Evolutionary conservation across 2,113 vertebrate genomes (phyloP), one percentile per base, ranked within the genome.

Genomic region (Caranx melampygus): DNA sequence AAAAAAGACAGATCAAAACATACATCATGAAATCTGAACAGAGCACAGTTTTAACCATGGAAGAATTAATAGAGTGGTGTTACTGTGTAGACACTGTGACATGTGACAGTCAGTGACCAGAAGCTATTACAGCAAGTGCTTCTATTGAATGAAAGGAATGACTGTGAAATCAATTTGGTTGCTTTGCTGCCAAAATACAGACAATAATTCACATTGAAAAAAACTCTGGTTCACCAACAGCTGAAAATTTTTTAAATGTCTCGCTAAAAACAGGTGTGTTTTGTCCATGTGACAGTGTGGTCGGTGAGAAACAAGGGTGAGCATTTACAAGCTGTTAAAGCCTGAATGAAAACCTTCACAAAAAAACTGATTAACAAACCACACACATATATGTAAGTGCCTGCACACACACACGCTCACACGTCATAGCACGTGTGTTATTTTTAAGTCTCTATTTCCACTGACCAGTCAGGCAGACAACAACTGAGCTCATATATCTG

Each of bases 401-500:
- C 5, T 31, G 55, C 26, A 21, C 33, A 20, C 33, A 68, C 42
- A 49, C 57, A 63, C 66, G 67, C 40, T 34, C 31, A 33, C 49
- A 34, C 40, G 3, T 21, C 60, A 49, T 20, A 16, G 63, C 51
- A 72, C 1, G 20, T 60, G 45, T 85, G 83, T 81, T 89, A 89
- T 92, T 88, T 90, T 85, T 85, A 87, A 84, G 74, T 62, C 44
- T 79, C 75, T 90, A 60, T 90, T 91, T 90, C 79, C 83, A 90
- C 79, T 84, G 76, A 79, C 31, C 75, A 70, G 72, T 87, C 49
- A 72, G 72, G 80, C 72, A 1, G 81, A 91, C 83, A 91, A 78
- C 90, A 87, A 82, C 86, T 87, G 75, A 81, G 84, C 82, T 92
- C 82, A 77, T 87, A 79, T 92, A 81, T 91, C 88, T 81, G 78